phyloP scores from a whole-genome alignment of 2,888 invertebrate species.

The Oscheius sp. region DNA sequence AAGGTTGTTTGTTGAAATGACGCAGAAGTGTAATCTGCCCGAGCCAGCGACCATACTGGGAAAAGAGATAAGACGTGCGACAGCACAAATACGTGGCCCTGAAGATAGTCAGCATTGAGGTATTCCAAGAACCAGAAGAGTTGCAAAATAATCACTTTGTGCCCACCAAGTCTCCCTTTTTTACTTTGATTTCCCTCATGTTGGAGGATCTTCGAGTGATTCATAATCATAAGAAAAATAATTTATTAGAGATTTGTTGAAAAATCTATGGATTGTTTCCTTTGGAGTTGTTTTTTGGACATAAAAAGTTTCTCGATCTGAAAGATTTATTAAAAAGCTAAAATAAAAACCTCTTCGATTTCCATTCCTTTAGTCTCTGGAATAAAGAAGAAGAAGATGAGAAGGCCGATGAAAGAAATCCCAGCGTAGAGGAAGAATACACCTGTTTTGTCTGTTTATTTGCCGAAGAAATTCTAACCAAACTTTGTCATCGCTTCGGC shows the following conservation, averaged over 20 bases:
- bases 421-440: constrained; percentile 74
- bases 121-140: too few species aligned
- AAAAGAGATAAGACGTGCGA: constrained; percentile 11
- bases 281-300: constrained; percentile 21
- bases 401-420: constrained; percentile 71
- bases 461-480: constrained; percentile 34
- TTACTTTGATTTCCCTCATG: too few species aligned
- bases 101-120: too few species aligned
- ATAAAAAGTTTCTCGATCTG: constrained; percentile 26
- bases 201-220: too few species aligned
- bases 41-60: constrained; percentile 13
- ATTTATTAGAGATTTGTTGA: too few species aligned
- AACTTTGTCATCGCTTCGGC: constrained; percentile 62
- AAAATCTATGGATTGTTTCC: too few species aligned
- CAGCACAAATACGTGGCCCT: neutral
- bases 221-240: too few species aligned
- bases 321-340: neutral
- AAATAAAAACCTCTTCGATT: constrained; percentile 71
- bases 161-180: too few species aligned
- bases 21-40: neutral
- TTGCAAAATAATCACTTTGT: too few species aligned
- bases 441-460: constrained; percentile 69
- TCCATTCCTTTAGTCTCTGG: constrained; percentile 74
- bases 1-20: neutral
- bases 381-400: constrained; percentile 72